Evolutionary conservation across 2,888 invertebrate genomes (phyloP).

Genomic region (Acronicta psi): DNA sequence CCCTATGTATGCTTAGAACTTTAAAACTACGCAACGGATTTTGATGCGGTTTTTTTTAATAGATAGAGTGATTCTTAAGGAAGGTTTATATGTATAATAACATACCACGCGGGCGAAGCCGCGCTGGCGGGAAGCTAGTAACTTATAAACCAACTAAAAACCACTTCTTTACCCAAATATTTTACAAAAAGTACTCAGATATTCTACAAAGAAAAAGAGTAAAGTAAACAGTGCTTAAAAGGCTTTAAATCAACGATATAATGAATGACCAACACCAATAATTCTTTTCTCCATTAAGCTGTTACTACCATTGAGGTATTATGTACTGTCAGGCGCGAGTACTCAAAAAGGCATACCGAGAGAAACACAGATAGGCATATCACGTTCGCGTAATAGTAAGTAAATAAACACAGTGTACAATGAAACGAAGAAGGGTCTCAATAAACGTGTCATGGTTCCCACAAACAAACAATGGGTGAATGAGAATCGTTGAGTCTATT

Average conservation of each 20-base stretch:
- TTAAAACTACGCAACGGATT: no score
- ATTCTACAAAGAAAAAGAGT: not conserved
- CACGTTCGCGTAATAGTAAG: constrained; percentile 24
- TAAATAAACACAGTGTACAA: constrained; percentile 29
- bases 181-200: no score
- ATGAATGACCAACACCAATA: not conserved
- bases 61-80: no score
- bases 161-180: no score
- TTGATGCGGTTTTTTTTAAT: no score
- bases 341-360: no score
- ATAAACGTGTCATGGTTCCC: constrained; percentile 34
- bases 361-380: not conserved
- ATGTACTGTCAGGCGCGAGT: not conserved
- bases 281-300: not conserved
- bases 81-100: no score
- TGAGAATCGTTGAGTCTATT: constrained; percentile 12
- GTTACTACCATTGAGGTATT: not conserved
- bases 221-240: not conserved
- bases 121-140: no score
- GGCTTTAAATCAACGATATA: no score
- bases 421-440: constrained; percentile 26
- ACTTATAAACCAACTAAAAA: no score
- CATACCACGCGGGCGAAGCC: no score
- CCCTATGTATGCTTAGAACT: no score
- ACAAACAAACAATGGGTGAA: constrained; percentile 19